These are phyloP conservation scores for Cassiopea xamachana DNA, from an alignment of 30 jellyfish, hydroid and myxozoan species.

Conservation along the genomic window DNA sequence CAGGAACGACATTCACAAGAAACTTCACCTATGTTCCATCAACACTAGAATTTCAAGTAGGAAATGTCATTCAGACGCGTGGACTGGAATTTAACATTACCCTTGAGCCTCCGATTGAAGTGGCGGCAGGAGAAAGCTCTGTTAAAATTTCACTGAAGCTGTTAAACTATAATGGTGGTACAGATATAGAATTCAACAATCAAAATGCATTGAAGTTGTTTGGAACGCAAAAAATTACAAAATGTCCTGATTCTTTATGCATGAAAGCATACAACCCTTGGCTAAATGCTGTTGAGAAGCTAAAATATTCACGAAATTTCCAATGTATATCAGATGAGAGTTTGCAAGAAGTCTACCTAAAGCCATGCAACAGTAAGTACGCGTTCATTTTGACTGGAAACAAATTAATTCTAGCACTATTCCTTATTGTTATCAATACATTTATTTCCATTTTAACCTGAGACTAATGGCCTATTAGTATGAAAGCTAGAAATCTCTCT, in stretches of 20 bases:
- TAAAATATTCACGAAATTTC: conserved; percentile 5
- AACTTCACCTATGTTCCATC: conserved; percentile 42
- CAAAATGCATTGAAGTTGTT: conserved; percentile 36
- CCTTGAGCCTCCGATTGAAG: conserved; percentile 22
- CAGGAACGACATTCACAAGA: not conserved
- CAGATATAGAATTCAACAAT: conserved; percentile 24
- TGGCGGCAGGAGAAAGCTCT: not conserved
- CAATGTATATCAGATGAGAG: conserved; percentile 30
- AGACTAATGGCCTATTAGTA: not conserved
- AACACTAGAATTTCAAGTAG: not conserved
- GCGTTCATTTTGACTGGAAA: not conserved
- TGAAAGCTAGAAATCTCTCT: too few relatives aligned
- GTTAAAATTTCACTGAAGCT: conserved; percentile 10
- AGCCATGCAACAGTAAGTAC: conserved; percentile 66
- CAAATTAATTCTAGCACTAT: not conserved
- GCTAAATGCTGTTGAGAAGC: conserved; percentile 19
- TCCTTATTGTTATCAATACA: not conserved
- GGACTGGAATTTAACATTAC: conserved; percentile 31
- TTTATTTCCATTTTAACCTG: not conserved
- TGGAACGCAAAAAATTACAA: conserved; percentile 26
- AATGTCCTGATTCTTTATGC: conserved; percentile 53
- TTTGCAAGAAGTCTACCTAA: conserved; percentile 51
- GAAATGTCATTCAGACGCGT: not conserved
- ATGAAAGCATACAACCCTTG: conserved; percentile 48
- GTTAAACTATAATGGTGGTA: not conserved